Evolutionary conservation across 2,888 invertebrate species (phyloP), one percentile per base, ranked within the genome.

Genomic region (Drosophila lacicola): DNA sequence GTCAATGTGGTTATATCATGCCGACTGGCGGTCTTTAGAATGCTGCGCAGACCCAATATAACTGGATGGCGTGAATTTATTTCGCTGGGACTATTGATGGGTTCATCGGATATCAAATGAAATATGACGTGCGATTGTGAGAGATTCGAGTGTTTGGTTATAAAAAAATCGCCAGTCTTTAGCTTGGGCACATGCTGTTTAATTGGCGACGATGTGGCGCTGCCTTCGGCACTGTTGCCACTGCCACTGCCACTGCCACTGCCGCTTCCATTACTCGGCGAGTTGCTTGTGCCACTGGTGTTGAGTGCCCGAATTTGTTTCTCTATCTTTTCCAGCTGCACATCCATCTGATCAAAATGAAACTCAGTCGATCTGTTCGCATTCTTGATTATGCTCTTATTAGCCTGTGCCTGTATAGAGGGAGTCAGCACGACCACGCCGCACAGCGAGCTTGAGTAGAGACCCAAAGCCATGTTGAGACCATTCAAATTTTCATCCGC

Each of bases 31-130:
- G 97, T 96, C 93, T 98, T 98, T 80, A 99, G 94, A 71, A 99
- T 96, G 93, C 98, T 99, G 69, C 99, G 95, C 68, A 99, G 94
- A 0, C 99, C 99, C 66, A 99, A 94, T 81, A 99, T 97, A 21
- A 97, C 97, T 3, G 98, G 97, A 94, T 99, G 99, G 3, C 99
- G 95, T 0, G 98, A 99, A 85, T 98, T 97, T 56, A 99, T 98
- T 90, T 99, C 99, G 64, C 95, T 96, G 94, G 90, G 92, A 93
- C 93, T 93, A 80, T 90, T 93, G 81, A 92, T 94, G 42, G 94
- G 93, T 88, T 98, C 98, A 91, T 98, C 98, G 0, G 96, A 96
- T 8, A 99, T 96, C 90, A 99, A 95, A 91, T 99, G 99, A 93
- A 98, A 99, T 50, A 99, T 96, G 2, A 98, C 96, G 93, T 99